Evolutionary conservation across 2,113 vertebrate species (phyloP), one percentile per base, ranked within the genome.

Genomic region (Chiloscyllium plagiosum): DNA sequence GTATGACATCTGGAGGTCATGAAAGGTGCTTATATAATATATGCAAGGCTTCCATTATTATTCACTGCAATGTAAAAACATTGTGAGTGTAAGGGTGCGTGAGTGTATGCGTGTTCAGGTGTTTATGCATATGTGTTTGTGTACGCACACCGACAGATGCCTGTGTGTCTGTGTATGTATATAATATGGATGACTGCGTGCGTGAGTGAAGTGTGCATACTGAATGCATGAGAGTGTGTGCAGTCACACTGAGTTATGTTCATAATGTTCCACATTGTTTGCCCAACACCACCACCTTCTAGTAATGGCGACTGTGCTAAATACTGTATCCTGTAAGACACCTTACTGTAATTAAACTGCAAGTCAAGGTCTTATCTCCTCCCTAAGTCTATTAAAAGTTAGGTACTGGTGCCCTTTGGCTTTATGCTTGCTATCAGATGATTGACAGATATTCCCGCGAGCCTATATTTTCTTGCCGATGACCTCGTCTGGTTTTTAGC

Each of bases 381-480:
- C 33, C 61, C 89, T n/a, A 93, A 7, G 89, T 68, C 89, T 68
- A 66, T 93, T 68, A 93, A 93, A 33, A 68, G 61, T 93, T 61
- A 66, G 56, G 89, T n/a, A 22, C 33, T 61, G n/a, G 61, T 17
- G 19, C 37, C 61, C 20, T 61, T 93, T 20, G 33, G 89, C 61
- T 37, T 6, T 7, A 22, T 61, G 37, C 61, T 66, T 61, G 89
- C 66, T 24, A 37, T 2, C 33, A 4, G 33, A 37, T 66, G 89
- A 68, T 22, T 66, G 89, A 93, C 89, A 93, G 61, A 37, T 93
- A 93, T 93, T 68, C 89, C 89, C 87, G 33, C 15, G 20, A 37
- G 61, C 4, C 65, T 33, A 92, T 61, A 5, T 65, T 92, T 92
- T 22, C 89, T 66, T 93, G 61, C 5, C 6, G n/a, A 37, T 68